A percentile compares a stretch with the other conserved stretches of the same genome.
These are phyloP conservation scores for Panagrolaimus sp. DNA, from an alignment of 1,140 invertebrate species.

Conservation along the genomic window DNA sequence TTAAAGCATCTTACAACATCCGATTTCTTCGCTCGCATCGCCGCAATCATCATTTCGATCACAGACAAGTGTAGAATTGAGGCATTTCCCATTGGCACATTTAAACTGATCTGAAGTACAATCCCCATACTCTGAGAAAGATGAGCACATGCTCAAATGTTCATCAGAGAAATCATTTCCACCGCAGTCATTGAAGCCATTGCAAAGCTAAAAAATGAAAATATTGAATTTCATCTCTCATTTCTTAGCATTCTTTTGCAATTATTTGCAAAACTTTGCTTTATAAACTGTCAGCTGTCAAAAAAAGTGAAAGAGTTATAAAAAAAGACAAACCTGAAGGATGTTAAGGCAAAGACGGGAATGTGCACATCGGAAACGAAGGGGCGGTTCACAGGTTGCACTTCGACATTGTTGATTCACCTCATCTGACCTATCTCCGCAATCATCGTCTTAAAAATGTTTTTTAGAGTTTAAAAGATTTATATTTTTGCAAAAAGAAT, in stretches of 20 bases:
- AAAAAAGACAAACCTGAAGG: slow-evolving; percentile 27
- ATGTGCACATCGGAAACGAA: slow-evolving; percentile 57
- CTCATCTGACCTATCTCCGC: slow-evolving; percentile 57
- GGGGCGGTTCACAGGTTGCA: slow-evolving; percentile 53
- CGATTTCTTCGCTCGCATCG: slow-evolving; percentile 84
- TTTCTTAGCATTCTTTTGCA: too few relatives aligned
- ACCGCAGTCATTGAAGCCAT: slow-evolving; percentile 56
- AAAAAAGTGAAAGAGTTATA: not conserved
- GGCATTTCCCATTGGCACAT: slow-evolving; percentile 73
- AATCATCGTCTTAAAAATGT: slow-evolving; percentile 45
- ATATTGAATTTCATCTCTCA: not conserved
- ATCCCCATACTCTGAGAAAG: slow-evolving; percentile 59
- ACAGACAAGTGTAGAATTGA: slow-evolving; percentile 87
- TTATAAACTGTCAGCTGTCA: not conserved
- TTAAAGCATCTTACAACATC: slow-evolving; percentile 42
- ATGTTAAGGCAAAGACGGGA: slow-evolving; percentile 55
- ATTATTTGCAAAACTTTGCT: not conserved
- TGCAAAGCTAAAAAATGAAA: slow-evolving; percentile 40
- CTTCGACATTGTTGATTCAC: slow-evolving; percentile 51
- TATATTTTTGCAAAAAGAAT: not conserved
- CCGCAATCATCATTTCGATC: slow-evolving; percentile 91
- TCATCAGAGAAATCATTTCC: slow-evolving; percentile 52
- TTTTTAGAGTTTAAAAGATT: not conserved
- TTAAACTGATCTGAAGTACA: slow-evolving; percentile 63
- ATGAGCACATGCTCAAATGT: slow-evolving; percentile 55